Evolutionary conservation across 2,797 vertebrate genomes (phyloP), one percentile per base, ranked within the genome.

Genomic region (Helostoma temminkii): DNA sequence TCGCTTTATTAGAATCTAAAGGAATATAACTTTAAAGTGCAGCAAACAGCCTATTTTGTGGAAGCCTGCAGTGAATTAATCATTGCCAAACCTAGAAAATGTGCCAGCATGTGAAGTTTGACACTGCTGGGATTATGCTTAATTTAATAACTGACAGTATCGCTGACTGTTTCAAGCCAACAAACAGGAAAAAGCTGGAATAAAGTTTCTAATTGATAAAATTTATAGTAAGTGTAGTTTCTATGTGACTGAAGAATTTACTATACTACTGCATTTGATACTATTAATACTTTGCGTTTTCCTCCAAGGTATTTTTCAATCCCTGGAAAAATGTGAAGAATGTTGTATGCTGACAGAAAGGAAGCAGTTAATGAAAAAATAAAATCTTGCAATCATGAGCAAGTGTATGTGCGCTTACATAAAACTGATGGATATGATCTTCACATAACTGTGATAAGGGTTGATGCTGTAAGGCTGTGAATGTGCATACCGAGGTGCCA

Each of bases 401-500:
- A 63, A 49, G 73, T 62, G 54, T 46, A 46, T 61, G 28, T 36
- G n/a, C n/a, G n/a, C n/a, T n/a, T n/a, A n/a, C n/a, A 42, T 41
- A 32, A 49, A 36, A 68, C 16, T 34, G 3, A 67, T 58, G 39
- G 15, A 57, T 50, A 21, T 26, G 66, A 63, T 57, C 56, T 43
- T 67, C 6, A 47, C 25, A 66, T 46, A 21, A 65, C 18, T 11
- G 42, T 25, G 50, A 71, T 48, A 6, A 70, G 8, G 19, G 5
- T 1, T 54, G 19, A 65, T 41, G 53, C 10, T 65, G 22, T 43
- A 8, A 30, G 36, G 16, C 49, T 22, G 69, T 49, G 68, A 2
- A 15, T 21, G 49, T 43, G 59, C 90, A 66, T 93, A 95, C 95
- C 74, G 59, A 59, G 55, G 93, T 94, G 81, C 92, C 92, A 45